These are phyloP conservation scores for Pseudolaguvia tuberculata DNA, from an alignment of 2,113 vertebrate genomes.

Conservation along the genomic window DNA sequence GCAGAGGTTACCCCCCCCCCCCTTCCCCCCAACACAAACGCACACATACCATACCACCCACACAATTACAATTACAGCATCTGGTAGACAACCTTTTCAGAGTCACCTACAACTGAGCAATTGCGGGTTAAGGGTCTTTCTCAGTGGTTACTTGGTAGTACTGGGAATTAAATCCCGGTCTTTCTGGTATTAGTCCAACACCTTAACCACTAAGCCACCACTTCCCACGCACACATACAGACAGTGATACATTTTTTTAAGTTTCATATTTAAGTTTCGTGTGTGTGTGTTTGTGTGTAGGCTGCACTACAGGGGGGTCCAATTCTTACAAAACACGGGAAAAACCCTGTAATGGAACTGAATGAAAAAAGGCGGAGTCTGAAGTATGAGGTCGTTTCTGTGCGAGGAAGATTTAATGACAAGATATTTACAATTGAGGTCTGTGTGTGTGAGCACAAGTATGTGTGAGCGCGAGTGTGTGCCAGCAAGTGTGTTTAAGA, in stretches of 20 bases:
- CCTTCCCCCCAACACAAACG: too few species aligned
- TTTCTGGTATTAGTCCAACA: too few species aligned
- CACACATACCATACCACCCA: too few species aligned
- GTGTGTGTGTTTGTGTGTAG: constrained; percentile 24
- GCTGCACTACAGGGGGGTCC: constrained; percentile 76
- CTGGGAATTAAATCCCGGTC: too few species aligned
- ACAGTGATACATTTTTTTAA: background rate
- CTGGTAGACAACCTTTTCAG: too few species aligned
- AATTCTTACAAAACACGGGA: constrained; percentile 92
- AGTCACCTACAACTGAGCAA: too few species aligned
- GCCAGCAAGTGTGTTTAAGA: background rate
- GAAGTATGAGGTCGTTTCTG: constrained; percentile 89
- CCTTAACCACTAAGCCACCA: too few species aligned
- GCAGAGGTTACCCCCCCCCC: too few species aligned
- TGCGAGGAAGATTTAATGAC: constrained; percentile 88
- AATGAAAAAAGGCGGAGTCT: constrained; percentile 93
- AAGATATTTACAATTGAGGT: constrained; percentile 96
- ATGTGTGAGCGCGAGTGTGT: background rate
- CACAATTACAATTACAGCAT: too few species aligned
- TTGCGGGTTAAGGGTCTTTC: too few species aligned
- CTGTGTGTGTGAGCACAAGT: constrained; percentile 66
- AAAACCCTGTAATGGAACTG: constrained; percentile 97
- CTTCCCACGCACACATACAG: background rate
- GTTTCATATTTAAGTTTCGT: too few species aligned
- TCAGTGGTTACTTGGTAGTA: too few species aligned